Conservation (phyloP, 2,888 invertebrate genomes). For the Pristionchus entomophagus region DNA sequence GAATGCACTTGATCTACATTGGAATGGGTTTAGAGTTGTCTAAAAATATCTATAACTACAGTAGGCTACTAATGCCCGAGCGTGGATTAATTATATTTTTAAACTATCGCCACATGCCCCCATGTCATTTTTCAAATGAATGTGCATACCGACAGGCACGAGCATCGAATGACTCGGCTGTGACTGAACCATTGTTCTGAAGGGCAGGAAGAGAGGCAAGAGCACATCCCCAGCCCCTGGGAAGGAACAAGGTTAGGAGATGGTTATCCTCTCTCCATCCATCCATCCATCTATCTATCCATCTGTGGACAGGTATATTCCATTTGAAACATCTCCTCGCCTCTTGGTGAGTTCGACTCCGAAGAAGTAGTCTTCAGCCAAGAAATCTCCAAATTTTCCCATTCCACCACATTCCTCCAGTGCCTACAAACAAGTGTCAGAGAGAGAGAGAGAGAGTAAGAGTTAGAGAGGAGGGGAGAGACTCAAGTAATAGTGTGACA, state of each 20-base stretch:
- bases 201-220: conserved; percentile 94
- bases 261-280: background rate
- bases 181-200: conserved; percentile 86
- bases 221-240: conserved; percentile 89
- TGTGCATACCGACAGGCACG: background rate
- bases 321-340: conserved; percentile 48
- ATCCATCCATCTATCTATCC: background rate
- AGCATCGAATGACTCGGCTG: conserved; percentile 83
- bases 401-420: conserved; percentile 94
- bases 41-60: too few species aligned
- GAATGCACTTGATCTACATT: too few species aligned
- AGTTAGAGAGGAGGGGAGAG: too few species aligned
- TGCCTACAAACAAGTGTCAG: conserved; percentile 79
- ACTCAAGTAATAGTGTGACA: too few species aligned
- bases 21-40: too few species aligned
- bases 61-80: too few species aligned
- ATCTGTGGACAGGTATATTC: too few species aligned
- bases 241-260: conserved; percentile 47
- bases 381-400: conserved; percentile 90
- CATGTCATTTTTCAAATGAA: too few species aligned
- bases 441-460: background rate
- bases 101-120: too few species aligned
- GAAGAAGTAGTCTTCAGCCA: conserved; percentile 98
- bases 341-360: conserved; percentile 86
- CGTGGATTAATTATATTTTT: too few species aligned